Evolutionary conservation across 2,888 invertebrate species (phyloP).

Genomic region (Anagyrus pseudococci): DNA sequence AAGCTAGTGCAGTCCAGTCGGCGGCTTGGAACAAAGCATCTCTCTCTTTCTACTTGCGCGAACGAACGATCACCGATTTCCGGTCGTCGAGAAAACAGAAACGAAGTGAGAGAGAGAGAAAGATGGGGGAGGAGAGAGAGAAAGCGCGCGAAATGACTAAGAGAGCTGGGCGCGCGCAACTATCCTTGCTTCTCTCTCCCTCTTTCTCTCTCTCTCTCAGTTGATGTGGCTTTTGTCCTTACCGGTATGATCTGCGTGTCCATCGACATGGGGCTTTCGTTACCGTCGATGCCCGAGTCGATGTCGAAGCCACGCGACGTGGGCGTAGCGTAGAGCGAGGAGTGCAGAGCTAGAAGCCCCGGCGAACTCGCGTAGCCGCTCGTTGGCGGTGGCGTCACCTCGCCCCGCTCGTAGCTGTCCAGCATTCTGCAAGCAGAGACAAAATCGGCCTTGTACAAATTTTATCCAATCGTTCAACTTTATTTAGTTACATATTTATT

Average conservation of each 20-base stretch:
- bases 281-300: constrained; percentile 58
- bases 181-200: no score
- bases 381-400: constrained; percentile 59
- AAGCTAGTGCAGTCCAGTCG: no score
- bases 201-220: no score
- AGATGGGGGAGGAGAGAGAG: no score
- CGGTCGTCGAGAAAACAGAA: background rate
- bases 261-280: constrained; percentile 58
- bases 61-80: background rate
- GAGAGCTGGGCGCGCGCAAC: no score
- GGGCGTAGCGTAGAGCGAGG: constrained; percentile 58
- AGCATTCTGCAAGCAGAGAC: constrained; percentile 56
- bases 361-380: constrained; percentile 58
- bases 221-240: constrained; percentile 33
- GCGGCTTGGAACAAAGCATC: background rate
- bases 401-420: constrained; percentile 61
- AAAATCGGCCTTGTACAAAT: no score
- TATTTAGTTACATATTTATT: no score
- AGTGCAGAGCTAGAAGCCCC: constrained; percentile 58
- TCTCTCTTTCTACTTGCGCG: background rate
- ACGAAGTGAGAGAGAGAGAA: background rate
- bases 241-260: constrained; percentile 61
- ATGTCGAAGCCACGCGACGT: constrained; percentile 57
- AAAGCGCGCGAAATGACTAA: no score
- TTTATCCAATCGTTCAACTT: no score